Evolutionary conservation across 2,888 invertebrate species (phyloP).

Genomic region (Hedya salicella): DNA sequence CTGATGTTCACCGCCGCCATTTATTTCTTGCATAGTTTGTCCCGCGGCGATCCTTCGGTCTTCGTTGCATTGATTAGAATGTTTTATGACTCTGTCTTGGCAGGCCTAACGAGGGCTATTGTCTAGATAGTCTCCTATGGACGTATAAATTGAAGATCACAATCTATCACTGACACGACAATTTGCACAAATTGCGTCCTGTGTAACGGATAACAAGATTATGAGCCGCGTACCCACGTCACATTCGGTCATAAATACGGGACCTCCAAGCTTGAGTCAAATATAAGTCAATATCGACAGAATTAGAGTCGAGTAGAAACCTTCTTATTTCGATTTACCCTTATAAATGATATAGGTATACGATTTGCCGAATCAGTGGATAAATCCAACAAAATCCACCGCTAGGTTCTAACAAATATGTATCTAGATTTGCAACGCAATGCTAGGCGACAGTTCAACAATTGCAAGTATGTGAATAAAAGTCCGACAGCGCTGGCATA

Average conservation of each 20-base stretch:
- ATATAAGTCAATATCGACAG: conserved; percentile 7
- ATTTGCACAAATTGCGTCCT: conserved; percentile 59
- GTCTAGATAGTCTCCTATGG: conserved; percentile 58
- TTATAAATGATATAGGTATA: background rate
- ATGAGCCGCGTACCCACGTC: conserved; percentile 9
- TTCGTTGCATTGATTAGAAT: conserved; percentile 67
- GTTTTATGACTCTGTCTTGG: conserved; percentile 64
- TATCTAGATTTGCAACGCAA: background rate
- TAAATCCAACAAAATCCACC: background rate
- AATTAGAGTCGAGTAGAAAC: conserved; percentile 7
- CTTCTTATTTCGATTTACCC: background rate
- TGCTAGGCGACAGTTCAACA: conserved; percentile 8
- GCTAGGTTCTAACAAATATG: background rate
- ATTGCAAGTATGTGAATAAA: conserved; percentile 9
- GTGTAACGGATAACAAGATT: conserved; percentile 44
- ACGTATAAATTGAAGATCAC: conserved; percentile 59
- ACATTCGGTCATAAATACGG: conserved; percentile 24
- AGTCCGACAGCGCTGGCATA: no score
- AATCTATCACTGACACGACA: conserved; percentile 53
- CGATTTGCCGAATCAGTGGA: no score
- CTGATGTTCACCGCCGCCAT: conserved; percentile 55
- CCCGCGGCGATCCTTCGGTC: conserved; percentile 59
- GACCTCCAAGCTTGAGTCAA: background rate
- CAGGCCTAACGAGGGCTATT: conserved; percentile 65
- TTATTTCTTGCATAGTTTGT: conserved; percentile 56